Evolutionary conservation across 2,113 vertebrate genomes (phyloP).

Genomic region (Oxygymnocypris stewartii): DNA sequence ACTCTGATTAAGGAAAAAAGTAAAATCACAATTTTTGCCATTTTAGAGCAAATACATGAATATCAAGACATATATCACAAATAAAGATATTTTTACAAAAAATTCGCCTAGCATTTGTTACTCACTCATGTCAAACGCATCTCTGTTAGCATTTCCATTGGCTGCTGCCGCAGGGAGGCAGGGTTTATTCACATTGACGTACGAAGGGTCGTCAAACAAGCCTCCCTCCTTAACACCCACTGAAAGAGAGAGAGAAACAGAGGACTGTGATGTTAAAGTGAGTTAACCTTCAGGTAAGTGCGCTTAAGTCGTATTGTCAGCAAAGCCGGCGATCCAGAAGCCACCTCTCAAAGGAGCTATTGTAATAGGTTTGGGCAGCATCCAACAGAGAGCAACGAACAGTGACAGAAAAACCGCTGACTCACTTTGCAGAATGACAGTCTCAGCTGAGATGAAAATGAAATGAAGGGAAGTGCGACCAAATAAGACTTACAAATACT

Average conservation of each 20-base stretch:
- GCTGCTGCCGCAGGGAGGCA: conserved; percentile 71
- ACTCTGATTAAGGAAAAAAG: too few species aligned
- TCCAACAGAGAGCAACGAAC: conserved; percentile 32
- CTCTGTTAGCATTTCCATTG: conserved; percentile 86
- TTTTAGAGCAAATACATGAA: background rate
- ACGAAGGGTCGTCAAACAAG: conserved; percentile 92
- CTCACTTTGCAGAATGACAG: conserved; percentile 23
- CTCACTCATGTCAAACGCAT: conserved; percentile 96
- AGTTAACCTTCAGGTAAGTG: conserved; percentile 31
- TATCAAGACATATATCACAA: background rate
- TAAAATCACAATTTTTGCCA: background rate
- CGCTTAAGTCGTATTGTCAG: conserved; percentile 7
- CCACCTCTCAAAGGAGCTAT: conserved; percentile 16
- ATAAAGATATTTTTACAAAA: background rate
- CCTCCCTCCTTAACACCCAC: conserved; percentile 71
- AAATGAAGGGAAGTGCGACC: background rate
- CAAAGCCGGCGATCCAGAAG: background rate
- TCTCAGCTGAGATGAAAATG: background rate
- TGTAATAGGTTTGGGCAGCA: conserved; percentile 32
- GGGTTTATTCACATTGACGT: conserved; percentile 93
- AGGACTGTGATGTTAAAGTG: conserved; percentile 45
- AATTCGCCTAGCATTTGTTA: conserved; percentile 4
- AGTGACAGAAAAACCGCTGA: conserved; percentile 22
- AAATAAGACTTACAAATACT: background rate
- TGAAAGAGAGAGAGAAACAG: conserved; percentile 53